These are phyloP conservation scores for Ophiodon elongatus DNA, from an alignment of 2,113 vertebrate genomes.

Conservation along the genomic window DNA sequence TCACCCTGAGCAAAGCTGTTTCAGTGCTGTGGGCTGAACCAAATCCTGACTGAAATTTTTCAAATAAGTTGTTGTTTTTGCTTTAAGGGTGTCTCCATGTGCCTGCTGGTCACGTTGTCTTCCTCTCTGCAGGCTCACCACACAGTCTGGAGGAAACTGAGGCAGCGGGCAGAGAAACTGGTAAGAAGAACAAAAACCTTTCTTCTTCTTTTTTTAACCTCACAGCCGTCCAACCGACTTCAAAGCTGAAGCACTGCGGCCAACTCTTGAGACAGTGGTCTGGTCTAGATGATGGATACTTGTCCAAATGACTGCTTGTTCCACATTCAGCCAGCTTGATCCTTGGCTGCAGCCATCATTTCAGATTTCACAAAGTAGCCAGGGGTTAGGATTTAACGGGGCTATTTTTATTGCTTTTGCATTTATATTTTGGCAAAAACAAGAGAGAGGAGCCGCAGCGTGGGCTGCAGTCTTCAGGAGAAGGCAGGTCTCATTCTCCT, in stretches of 20 bases:
- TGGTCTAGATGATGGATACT: slow-evolving; percentile 7
- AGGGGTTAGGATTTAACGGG: slow-evolving; percentile 57
- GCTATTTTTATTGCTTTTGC: slow-evolving; percentile 56
- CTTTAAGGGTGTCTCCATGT: neutral
- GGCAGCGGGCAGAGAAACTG: slow-evolving; percentile 79
- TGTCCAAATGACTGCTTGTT: slow-evolving; percentile 19
- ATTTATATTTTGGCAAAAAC: slow-evolving; percentile 52
- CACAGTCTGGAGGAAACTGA: slow-evolving; percentile 84
- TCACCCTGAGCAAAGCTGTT: too few relatives aligned
- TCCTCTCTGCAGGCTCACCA: slow-evolving; percentile 79
- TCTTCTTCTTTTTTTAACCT: neutral
- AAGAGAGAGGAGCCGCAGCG: neutral
- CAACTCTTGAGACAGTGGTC: slow-evolving; percentile 11
- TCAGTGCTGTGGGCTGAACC: too few relatives aligned
- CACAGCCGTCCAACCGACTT: slow-evolving; percentile 1
- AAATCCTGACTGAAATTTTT: too few relatives aligned
- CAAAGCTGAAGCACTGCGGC: slow-evolving; percentile 31
- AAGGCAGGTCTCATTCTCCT: slow-evolving; percentile 38
- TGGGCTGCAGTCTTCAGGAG: slow-evolving; percentile 27
- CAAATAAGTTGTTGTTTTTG: too few relatives aligned
- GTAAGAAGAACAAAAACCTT: slow-evolving; percentile 66
- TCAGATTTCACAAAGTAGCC: slow-evolving; percentile 40
- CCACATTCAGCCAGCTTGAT: slow-evolving; percentile 7
- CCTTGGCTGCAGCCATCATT: slow-evolving; percentile 21
- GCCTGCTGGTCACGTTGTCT: slow-evolving; percentile 43